Evolutionary conservation across 2,888 invertebrate species (phyloP).

Genomic region (Acleris literana): DNA sequence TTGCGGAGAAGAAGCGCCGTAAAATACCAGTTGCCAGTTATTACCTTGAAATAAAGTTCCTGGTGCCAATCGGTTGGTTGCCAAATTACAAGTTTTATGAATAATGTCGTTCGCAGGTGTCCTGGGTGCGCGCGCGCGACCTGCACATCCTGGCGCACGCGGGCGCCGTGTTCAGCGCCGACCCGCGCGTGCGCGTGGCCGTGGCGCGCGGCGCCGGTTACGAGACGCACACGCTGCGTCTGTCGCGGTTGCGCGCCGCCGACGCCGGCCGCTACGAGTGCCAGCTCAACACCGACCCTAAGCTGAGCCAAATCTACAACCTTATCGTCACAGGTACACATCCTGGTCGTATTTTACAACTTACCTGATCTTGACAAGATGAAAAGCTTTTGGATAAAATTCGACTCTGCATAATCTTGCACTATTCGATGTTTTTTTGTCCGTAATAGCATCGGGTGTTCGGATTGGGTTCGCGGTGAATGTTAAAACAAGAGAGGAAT

Average conservation of each 20-base stretch:
- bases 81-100: too few species aligned
- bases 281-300: slow-evolving; percentile 90
- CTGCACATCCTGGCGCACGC: slow-evolving; percentile 88
- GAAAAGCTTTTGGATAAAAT: too few species aligned
- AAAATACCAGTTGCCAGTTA: too few species aligned
- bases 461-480: too few species aligned
- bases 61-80: too few species aligned
- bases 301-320: slow-evolving; percentile 87
- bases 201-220: slow-evolving; percentile 68
- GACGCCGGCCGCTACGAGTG: slow-evolving; percentile 89
- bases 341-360: not conserved
- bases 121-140: slow-evolving; percentile 88
- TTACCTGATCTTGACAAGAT: not conserved
- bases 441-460: too few species aligned
- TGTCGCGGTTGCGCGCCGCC: slow-evolving; percentile 81
- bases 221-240: slow-evolving; percentile 84
- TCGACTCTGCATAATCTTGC: too few species aligned
- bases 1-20: too few species aligned
- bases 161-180: slow-evolving; percentile 86
- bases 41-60: too few species aligned
- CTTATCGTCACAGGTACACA: slow-evolving; percentile 84
- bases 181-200: slow-evolving; percentile 84
- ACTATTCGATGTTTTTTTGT: too few species aligned
- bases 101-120: slow-evolving; percentile 79
- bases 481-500: too few species aligned